Evolutionary conservation across 2,888 invertebrate genomes (phyloP).

Genomic region (Spialia ferax): DNA sequence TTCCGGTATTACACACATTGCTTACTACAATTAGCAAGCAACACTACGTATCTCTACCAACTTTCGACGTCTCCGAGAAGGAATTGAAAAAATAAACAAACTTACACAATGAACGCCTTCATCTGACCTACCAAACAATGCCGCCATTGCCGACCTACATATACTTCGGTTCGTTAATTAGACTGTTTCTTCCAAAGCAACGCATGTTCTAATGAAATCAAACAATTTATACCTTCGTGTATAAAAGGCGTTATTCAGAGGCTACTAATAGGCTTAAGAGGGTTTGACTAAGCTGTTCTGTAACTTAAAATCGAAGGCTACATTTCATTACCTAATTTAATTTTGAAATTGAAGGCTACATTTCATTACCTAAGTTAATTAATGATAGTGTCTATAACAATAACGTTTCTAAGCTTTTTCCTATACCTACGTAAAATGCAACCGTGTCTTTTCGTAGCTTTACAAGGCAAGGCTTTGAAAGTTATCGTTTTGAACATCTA

Average conservation of each 20-base stretch:
- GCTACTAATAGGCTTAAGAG: conserved; percentile 10
- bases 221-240: conserved; percentile 57
- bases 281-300: too few relatives aligned
- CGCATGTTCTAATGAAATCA: conserved; percentile 62
- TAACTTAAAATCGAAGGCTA: too few relatives aligned
- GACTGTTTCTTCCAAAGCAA: conserved; percentile 70
- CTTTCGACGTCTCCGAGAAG: conserved; percentile 56
- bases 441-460: conserved; percentile 6
- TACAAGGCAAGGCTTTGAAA: conserved; percentile 30
- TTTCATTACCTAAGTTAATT: too few relatives aligned
- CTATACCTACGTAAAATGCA: too few relatives aligned
- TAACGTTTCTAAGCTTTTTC: not conserved
- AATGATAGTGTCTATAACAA: too few relatives aligned
- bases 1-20: not conserved
- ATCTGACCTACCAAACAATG: conserved; percentile 72
- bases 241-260: conserved; percentile 17
- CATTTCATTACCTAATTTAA: too few relatives aligned
- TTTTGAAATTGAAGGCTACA: too few relatives aligned
- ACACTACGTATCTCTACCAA: too few relatives aligned
- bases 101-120: conserved; percentile 74
- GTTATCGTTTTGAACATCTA: conserved; percentile 35
- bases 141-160: conserved; percentile 63
- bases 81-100: conserved; percentile 77
- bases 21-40: not conserved
- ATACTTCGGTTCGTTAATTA: conserved; percentile 67